Base-by-base conservation (phyloP, 37 sponge, comb jelly and placozoan genomes). In the Sycon ciliatum region DNA sequence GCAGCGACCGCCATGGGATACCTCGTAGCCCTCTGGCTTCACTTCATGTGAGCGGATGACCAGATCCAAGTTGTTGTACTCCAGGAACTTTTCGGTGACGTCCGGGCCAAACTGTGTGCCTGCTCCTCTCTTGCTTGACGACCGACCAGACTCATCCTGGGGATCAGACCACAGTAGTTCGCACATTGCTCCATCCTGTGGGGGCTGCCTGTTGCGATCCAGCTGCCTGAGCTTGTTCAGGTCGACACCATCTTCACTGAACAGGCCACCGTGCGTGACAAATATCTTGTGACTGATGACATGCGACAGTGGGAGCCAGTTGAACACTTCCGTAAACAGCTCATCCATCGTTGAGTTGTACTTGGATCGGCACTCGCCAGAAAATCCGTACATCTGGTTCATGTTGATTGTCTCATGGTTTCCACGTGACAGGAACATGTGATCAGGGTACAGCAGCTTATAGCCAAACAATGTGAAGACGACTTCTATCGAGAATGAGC, bases 161-260 rank as follows among this genome's bases (percentile, higher is more conserved):
- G 98, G 98, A 65, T 95, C 98, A 11, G 98, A 95, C 98, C 98
- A 95, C 39, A 95, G 72, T n/a, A 95, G 69, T 20, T 95, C 98
- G 56, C 98, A 95, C 98, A 95, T 95, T 23, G 26, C 63, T 9
- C 81, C 87, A 36, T 76, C 67, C 2, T 86, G 82, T 26, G 82
- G 82, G 13, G 87, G 87, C 68, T 86, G 78, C 30, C 82, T 35
- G 63, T 74, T 56, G 28, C 83, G 55, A 23, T 88, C 85, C 4
- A 97, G 29, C 32, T 78, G 65, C 39, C 89, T 75, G 24, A 97
- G 83, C 37, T 97, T 93, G 39, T 88, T 83, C 9, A 97, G 56
- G 0, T 71, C 74, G 29, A 97, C 87, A 34, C 72, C 93, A 57
- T 97, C 92, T 34, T 74, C 75, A 7, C 70, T 81, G 39, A 97